Evolutionary conservation across 1,140 invertebrate genomes (phyloP).

Genomic region (Hirudo medicinalis): DNA sequence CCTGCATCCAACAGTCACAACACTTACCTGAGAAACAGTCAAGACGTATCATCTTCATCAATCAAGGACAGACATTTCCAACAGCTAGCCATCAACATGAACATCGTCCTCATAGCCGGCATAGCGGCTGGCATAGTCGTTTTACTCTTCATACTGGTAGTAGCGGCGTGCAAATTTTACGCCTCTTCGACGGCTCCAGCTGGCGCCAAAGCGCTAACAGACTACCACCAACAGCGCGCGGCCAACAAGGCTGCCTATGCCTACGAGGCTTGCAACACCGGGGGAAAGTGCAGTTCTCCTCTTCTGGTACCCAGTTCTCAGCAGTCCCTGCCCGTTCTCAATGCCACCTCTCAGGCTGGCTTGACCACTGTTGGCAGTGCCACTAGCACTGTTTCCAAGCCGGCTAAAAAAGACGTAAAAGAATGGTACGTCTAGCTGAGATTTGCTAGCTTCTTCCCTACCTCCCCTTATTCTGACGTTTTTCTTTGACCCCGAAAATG

Average conservation of each 20-base stretch:
- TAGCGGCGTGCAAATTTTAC: constrained; percentile 9
- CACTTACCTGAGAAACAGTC: constrained; percentile 1
- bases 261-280: constrained; percentile 8
- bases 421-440: constrained; percentile 1
- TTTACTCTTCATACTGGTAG: constrained; percentile 4
- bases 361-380: background rate
- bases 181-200: background rate
- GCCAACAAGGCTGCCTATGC: constrained; percentile 1
- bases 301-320: constrained; percentile 3
- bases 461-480: too few species aligned
- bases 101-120: constrained; percentile 6
- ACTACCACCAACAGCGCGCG: background rate
- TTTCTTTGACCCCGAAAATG: too few species aligned
- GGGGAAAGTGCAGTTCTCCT: background rate
- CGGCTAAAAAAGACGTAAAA: constrained; percentile 9
- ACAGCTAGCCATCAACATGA: constrained; percentile 11
- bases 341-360: constrained; percentile 1
- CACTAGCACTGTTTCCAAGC: constrained; percentile 6
- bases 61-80: background rate
- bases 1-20: background rate
- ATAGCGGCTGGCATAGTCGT: background rate
- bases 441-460: too few species aligned
- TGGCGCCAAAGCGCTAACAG: background rate
- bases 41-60: background rate
- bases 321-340: constrained; percentile 3